Conservation (phyloP, 1,140 invertebrate species). For the Magallana gigas region DNA sequence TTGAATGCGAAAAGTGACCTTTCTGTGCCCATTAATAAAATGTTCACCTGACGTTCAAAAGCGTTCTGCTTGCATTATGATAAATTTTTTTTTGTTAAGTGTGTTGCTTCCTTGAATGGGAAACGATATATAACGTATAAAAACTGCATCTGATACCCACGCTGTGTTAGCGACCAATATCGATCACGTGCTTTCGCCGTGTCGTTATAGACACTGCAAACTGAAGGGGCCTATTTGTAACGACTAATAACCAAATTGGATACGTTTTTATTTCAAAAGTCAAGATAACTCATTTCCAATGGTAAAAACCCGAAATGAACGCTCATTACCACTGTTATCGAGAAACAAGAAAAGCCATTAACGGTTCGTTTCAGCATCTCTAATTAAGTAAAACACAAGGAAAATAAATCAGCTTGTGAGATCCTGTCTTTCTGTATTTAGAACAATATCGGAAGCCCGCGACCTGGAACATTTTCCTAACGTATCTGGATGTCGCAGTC, state of each 20-base stretch:
- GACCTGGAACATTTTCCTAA: slow-evolving; percentile 89
- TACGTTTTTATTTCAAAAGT: neutral
- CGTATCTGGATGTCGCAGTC: slow-evolving; percentile 87
- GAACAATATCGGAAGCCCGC: slow-evolving; percentile 91
- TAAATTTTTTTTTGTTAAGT: no score
- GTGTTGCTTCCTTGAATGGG: no score
- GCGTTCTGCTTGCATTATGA: no score
- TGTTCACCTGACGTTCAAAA: no score
- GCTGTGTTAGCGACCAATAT: no score
- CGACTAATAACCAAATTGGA: neutral
- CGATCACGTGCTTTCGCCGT: no score
- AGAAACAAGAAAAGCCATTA: neutral
- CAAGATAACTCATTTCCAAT: neutral
- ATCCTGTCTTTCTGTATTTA: slow-evolving; percentile 75
- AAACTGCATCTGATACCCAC: no score
- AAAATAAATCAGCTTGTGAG: neutral
- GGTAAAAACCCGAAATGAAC: neutral
- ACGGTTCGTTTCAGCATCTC: neutral
- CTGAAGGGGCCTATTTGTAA: neutral
- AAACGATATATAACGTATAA: no score
- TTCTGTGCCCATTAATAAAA: no score
- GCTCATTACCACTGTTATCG: neutral
- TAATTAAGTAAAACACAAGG: neutral
- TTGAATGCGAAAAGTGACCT: no score
- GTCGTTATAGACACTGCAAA: neutral